Percentiles rank a stretch among this genome's conserved stretches.
phyloP scores from a whole-genome alignment of 2,113 vertebrate genomes.

The Actenoides hombroni region DNA sequence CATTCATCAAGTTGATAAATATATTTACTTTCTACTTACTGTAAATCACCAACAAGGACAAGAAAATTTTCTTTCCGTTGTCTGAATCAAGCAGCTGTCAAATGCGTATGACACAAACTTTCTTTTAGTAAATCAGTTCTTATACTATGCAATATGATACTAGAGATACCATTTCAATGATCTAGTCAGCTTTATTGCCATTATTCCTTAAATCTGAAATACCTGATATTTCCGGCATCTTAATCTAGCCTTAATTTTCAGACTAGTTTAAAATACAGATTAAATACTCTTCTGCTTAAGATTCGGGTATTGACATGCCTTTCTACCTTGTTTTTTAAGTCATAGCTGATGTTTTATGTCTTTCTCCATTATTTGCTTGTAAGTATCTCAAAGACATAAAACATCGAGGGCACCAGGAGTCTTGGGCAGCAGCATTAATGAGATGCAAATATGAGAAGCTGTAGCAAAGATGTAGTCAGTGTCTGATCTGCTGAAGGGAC shows the following conservation, averaged over 20 bases:
- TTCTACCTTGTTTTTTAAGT: background rate
- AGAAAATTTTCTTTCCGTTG: background rate
- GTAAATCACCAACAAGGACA: background rate
- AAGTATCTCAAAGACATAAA: background rate
- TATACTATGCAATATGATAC: background rate
- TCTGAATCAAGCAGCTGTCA: background rate
- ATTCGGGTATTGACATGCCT: background rate
- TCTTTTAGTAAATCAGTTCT: background rate
- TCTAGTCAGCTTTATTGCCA: background rate
- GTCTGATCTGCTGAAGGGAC: background rate
- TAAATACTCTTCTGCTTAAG: background rate
- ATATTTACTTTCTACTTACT: conserved; percentile 43
- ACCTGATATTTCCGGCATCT: background rate
- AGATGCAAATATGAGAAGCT: background rate
- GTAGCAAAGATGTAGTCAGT: background rate
- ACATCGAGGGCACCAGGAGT: accelerated
- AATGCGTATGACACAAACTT: background rate
- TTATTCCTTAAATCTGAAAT: background rate
- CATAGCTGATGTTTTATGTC: background rate
- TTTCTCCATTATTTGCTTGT: background rate
- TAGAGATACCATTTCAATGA: background rate
- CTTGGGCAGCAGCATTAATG: background rate
- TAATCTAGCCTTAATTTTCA: background rate
- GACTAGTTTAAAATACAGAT: background rate
- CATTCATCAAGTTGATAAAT: conserved; percentile 49